A percentile compares a stretch with the other conserved stretches of the same genome.
These are phyloP conservation scores for Heterohyrax brucei DNA, from an alignment of 2,797 vertebrate genomes.

Conservation along the genomic window DNA sequence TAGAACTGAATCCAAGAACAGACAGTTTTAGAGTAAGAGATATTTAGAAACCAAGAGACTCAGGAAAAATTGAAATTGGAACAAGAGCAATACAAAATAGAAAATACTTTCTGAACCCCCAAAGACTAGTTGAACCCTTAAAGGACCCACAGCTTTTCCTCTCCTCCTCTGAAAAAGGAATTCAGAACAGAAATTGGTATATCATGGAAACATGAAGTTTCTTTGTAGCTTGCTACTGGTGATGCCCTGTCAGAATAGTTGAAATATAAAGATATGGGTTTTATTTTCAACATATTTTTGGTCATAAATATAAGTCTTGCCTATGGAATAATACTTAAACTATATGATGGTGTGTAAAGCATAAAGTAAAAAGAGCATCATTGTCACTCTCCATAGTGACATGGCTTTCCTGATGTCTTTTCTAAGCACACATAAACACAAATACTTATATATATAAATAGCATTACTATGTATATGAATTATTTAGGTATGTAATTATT, in stretches of 20 bases:
- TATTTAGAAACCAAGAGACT: conserved; percentile 27
- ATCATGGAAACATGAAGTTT: conserved; percentile 15
- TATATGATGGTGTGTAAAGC: not conserved
- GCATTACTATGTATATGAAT: too few species aligned
- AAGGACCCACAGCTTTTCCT: not conserved
- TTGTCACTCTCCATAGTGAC: not conserved
- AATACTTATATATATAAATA: conserved; percentile 28
- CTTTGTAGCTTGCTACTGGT: conserved; percentile 46
- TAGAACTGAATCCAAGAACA: not conserved
- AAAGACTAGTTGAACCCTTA: not conserved
- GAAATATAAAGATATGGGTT: conserved; percentile 40
- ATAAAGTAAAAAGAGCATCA: not conserved
- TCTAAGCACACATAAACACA: not conserved
- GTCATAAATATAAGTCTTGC: conserved; percentile 69
- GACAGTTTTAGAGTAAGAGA: conserved; percentile 51
- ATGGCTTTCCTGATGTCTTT: not conserved
- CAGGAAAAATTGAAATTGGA: conserved; percentile 41
- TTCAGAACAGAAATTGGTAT: conserved; percentile 50
- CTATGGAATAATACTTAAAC: conserved; percentile 29
- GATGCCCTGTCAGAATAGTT: conserved; percentile 79
- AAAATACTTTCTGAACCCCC: not conserved
- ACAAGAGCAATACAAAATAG: not conserved
- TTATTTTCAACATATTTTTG: conserved; percentile 77
- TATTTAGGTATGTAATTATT: not conserved
- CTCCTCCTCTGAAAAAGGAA: not conserved